Conservation (phyloP, 2,797 vertebrate species). For the Bucorvus abyssinicus region DNA sequence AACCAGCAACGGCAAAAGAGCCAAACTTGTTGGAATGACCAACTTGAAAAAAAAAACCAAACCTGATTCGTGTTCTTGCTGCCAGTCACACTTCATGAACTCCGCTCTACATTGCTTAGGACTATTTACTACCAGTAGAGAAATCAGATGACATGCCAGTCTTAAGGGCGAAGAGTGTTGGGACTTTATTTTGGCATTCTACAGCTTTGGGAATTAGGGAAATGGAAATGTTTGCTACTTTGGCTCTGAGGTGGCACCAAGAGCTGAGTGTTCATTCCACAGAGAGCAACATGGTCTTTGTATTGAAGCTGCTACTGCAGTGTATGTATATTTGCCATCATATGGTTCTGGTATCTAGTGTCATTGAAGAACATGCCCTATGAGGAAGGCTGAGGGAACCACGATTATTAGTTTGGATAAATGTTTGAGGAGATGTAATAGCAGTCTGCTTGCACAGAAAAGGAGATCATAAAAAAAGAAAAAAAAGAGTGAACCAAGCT, state of each 20-base stretch:
- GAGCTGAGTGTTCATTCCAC: not conserved
- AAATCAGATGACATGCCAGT: not conserved
- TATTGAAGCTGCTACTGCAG: not conserved
- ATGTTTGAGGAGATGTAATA: not conserved
- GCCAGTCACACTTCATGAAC: not conserved
- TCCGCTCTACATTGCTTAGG: not conserved
- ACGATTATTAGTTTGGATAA: not conserved
- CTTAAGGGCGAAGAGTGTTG: not conserved
- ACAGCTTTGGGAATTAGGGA: not conserved
- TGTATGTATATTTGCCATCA: not conserved
- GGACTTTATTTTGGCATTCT: not conserved
- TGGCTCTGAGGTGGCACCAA: not conserved
- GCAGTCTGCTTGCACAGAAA: not conserved
- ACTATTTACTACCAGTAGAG: not conserved
- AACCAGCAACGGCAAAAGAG: not conserved
- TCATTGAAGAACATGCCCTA: not conserved
- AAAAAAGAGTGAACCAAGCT: not conserved
- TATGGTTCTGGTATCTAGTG: not conserved
- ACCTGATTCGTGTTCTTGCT: not conserved
- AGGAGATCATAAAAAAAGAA: not conserved
- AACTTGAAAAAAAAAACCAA: not conserved
- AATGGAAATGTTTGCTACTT: not conserved
- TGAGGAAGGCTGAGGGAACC: not conserved
- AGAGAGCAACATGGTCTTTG: rapidly evolving
- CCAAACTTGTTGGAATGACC: not conserved